Base-by-base conservation (phyloP, 2,113 vertebrate species). In the Pleuronectes platessa region DNA sequence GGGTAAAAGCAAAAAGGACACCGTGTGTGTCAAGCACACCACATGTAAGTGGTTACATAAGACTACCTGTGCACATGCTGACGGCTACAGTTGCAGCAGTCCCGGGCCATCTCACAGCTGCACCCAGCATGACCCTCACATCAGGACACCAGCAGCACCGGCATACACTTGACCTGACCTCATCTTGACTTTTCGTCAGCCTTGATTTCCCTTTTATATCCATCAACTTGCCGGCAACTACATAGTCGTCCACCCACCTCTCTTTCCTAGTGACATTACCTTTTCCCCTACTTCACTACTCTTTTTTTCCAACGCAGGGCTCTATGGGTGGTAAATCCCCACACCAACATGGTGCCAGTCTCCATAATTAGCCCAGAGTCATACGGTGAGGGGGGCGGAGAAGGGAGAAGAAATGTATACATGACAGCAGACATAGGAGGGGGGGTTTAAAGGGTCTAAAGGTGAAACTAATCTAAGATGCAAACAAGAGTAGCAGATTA, bases 41-140 rank as follows among this genome's bases (percentile, higher is more conserved):
- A 73, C 83, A 86, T 77, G 80, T 64, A 71, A 78, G 72, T n/a
- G 6, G 71, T 93, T 92, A 78, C 67, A 60, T 82, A 92, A 93
- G 81, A 63, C 68, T 86, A 88, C 88, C 86, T 88, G 82, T 68
- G 62, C 74, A 86, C 77, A 84, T 51, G 68, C 68, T 63, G 73
- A 56, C 51, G 47, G 75, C 31, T 72, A 35, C 63, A 63, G 66
- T 45, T 62, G 71, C 62, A 47, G 45, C 15, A 27, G 66, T 51
- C 62, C 56, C n/a, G 11, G 23, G 18, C 20, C 54, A 51, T 27
- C 58, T 74, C 58, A 66, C 74, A 70, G 61, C 66, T 85, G 78
- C 74, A 76, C 49, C 26, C 68, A 63, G 35, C 58, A 18, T 69
- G 72, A 76, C 66, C 26, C 20, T 78, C 55, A 70, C 64, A 49